A percentile compares a stretch with the other conserved stretches of the same genome.
Evolutionary conservation across 2,888 invertebrate genomes (phyloP).

Genomic region (Margaritifera margaritifera): DNA sequence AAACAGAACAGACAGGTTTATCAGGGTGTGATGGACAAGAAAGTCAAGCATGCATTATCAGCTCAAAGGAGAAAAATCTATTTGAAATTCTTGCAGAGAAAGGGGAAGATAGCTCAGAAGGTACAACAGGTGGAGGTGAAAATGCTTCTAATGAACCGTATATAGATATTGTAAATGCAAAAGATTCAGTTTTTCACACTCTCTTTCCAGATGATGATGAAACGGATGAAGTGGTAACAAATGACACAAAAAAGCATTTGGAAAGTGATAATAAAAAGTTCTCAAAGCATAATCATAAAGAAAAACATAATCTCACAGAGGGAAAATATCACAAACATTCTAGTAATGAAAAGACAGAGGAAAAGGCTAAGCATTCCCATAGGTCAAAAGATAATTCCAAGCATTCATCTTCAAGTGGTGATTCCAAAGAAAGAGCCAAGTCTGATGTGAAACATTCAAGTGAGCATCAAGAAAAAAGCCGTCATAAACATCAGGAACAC

Average conservation of each 20-base stretch:
- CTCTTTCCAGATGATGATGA: background rate
- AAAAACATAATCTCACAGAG: constrained; percentile 3
- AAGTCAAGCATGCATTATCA: background rate
- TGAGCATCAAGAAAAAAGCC: background rate
- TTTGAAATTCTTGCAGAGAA: no score
- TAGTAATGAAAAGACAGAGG: background rate
- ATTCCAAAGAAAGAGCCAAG: constrained; percentile 5
- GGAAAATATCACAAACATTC: constrained; percentile 10
- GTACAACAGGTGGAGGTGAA: background rate
- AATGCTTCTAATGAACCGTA: background rate
- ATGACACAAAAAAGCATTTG: background rate
- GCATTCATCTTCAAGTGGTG: constrained; percentile 1
- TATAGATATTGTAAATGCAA: background rate
- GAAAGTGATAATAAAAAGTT: background rate
- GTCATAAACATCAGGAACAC: constrained; percentile 2
- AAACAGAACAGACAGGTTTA: constrained; percentile 5
- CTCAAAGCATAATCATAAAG: constrained; percentile 2
- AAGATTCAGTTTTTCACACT: no score
- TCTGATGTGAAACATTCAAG: constrained; percentile 8
- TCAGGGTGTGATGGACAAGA: constrained; percentile 5
- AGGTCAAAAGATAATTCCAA: constrained; percentile 1
- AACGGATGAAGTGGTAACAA: background rate
- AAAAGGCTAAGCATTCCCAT: background rate
- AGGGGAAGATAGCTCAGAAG: background rate
- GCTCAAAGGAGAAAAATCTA: no score